Conservation (phyloP, 2,797 vertebrate species). For the Pygocentrus nattereri region DNA sequence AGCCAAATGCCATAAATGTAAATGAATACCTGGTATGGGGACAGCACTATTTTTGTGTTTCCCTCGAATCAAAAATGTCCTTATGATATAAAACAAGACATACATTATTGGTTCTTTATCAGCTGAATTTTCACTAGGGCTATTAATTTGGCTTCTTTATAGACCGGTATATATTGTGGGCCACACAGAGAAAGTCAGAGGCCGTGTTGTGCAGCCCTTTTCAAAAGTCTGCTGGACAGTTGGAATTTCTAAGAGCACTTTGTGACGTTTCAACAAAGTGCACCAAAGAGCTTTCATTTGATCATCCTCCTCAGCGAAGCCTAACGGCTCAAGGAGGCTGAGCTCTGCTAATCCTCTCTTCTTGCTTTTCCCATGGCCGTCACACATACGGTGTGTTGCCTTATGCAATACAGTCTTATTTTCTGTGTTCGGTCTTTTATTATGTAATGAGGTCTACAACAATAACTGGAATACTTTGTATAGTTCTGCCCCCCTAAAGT, state of each 20-base stretch:
- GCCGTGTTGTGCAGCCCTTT: background rate
- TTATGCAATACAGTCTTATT: background rate
- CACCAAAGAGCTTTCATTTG: slow-evolving; percentile 10
- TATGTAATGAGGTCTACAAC: background rate
- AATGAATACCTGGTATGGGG: no score
- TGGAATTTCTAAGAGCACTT: slow-evolving; percentile 9
- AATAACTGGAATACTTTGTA: background rate
- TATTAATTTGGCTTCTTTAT: no score
- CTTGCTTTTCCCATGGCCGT: background rate
- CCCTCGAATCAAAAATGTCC: no score
- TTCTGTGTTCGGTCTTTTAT: background rate
- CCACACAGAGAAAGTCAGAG: background rate
- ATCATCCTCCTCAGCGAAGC: slow-evolving; percentile 9
- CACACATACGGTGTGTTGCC: background rate
- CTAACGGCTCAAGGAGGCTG: background rate
- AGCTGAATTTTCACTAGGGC: no score
- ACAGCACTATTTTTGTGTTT: no score
- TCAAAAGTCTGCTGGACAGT: no score
- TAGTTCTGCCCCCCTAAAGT: background rate
- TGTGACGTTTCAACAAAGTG: slow-evolving; percentile 3
- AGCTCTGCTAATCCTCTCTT: slow-evolving; percentile 20
- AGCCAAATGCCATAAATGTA: no score
- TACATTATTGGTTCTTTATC: no score
- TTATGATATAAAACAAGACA: no score
- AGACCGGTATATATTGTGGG: no score